These are phyloP conservation scores for Stenodema calcarata DNA, from an alignment of 2,888 invertebrate species.

Conservation along the genomic window DNA sequence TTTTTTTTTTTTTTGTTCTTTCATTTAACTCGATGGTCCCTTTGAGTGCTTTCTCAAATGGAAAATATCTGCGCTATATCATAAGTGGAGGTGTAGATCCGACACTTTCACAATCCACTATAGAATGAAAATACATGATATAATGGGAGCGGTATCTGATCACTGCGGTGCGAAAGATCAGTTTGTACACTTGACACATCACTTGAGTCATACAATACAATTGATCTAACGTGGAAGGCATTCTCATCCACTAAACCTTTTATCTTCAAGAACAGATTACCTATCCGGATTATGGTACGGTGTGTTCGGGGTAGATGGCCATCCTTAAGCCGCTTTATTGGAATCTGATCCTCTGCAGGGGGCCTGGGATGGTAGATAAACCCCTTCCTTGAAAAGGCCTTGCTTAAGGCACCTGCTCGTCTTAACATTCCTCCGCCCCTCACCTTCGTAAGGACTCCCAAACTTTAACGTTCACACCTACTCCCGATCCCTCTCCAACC, in stretches of 20 bases:
- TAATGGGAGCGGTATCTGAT: no score
- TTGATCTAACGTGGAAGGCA: background rate
- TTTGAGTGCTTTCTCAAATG: no score
- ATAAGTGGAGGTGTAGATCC: no score
- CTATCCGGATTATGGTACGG: background rate
- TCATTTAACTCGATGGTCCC: no score
- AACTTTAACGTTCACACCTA: background rate
- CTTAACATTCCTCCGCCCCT: background rate
- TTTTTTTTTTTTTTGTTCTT: no score
- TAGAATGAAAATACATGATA: no score
- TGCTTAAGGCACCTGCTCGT: background rate
- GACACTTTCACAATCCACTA: no score
- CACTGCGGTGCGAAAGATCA: no score
- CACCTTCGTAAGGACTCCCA: background rate
- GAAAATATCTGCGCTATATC: no score
- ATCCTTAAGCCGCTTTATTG: background rate
- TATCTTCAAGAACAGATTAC: background rate
- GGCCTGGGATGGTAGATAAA: constrained; percentile 9
- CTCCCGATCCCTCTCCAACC: background rate
- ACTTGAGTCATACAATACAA: background rate
- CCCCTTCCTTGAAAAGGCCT: background rate
- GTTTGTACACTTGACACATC: background rate
- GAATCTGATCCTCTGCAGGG: constrained; percentile 8
- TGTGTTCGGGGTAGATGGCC: background rate
- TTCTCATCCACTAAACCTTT: background rate